Conservation (phyloP, 2,888 invertebrate species). For the Lepidocyrtoides sp. region DNA sequence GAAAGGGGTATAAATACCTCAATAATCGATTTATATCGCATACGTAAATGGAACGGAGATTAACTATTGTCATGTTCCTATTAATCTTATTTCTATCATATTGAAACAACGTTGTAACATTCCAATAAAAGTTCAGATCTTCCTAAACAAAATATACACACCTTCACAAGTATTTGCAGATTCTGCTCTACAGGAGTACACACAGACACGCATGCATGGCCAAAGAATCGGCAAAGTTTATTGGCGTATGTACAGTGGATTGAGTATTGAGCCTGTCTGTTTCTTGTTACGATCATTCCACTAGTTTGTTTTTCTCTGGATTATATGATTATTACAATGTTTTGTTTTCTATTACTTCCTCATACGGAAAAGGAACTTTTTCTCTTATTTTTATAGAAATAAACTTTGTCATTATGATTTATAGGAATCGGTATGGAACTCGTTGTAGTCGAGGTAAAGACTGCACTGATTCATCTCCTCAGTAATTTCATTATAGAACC, state of each 20-base stretch:
- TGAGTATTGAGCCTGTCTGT: not conserved
- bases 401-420: constrained; percentile 70
- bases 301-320: constrained; percentile 37
- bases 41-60: not conserved
- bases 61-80: constrained; percentile 38
- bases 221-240: no score
- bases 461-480: constrained; percentile 70
- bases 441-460: constrained; percentile 65
- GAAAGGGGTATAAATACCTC: no score
- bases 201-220: no score
- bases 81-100: constrained; percentile 52
- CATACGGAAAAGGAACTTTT: not conserved
- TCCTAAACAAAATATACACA: not conserved
- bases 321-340: constrained; percentile 52
- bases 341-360: constrained; percentile 47
- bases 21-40: not conserved
- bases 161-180: not conserved
- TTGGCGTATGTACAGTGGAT: not conserved
- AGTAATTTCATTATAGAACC: constrained; percentile 72
- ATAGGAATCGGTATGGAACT: constrained; percentile 43
- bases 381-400: constrained; percentile 39
- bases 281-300: not conserved
- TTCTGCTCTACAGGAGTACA: no score
- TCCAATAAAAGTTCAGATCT: constrained; percentile 1
- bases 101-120: constrained; percentile 2